Evolutionary conservation across 2,797 vertebrate genomes (phyloP), one percentile per base, ranked within the genome.

Genomic region (Rhynchonycteris naso): DNA sequence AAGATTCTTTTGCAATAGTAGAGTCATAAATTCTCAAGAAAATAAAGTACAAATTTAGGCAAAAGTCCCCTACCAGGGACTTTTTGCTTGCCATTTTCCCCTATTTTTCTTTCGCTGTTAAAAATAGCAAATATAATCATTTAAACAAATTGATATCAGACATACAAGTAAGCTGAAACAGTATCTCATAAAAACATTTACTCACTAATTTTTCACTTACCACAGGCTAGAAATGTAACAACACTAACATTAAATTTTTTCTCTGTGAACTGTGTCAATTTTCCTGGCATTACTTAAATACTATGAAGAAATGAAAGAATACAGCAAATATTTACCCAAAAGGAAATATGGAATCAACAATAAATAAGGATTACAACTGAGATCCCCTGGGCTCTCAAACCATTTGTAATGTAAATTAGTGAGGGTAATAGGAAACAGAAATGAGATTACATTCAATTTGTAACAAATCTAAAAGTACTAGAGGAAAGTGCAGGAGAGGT

Each of bases 251-350:
- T 87, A 78, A 7, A 65, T n/a, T 35, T 90, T 85, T 61, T 52
- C 79, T 75, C 26, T 66, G 26, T n/a, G 16, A 54, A 22, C 59
- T 38, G 7, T 58, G 54, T 58, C 84, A 54, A 47, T 30, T 71
- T 16, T 84, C 81, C 69, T 91, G 50, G 68, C 30, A 88, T 52
- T 86, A 95, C 71, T 91, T 95, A 90, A 91, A 94, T 87, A n/a
- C 19, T 63, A 88, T 16, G 14, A 74, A 22, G 26, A 88, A 87
- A 76, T 86, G 4, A 74, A 94, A 92, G 87, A 56, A 90, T 14
- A 86, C 0, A 76, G 38, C 33, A 90, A 85, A 75, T 88, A 71
- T 85, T 85, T 86, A 47, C 63, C 78, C n/a, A 24, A 61, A 89
- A 66, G 59, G 52, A 88, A 69, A 78, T 47, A 21, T 1, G 30